phyloP scores from a whole-genome alignment of 2,113 vertebrate genomes.

The Rhynchomys soricoides region DNA sequence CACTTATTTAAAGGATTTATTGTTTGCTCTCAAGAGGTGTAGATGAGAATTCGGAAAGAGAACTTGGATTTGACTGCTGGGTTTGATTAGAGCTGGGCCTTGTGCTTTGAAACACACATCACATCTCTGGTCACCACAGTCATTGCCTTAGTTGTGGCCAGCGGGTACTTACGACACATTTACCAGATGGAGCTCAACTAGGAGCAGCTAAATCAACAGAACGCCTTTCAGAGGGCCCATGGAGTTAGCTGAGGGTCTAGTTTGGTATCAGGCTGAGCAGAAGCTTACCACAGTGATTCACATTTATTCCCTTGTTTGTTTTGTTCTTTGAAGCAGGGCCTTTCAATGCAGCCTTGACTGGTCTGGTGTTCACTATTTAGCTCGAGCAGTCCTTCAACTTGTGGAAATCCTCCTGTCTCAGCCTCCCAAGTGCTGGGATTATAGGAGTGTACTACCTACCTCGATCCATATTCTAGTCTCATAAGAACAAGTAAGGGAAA shows the following conservation, averaged over 20 bases:
- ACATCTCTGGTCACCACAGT: neutral
- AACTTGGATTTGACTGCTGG: constrained; percentile 35
- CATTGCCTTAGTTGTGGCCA: neutral
- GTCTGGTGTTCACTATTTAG: neutral
- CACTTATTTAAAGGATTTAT: constrained; percentile 47
- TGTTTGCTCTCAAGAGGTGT: constrained; percentile 48
- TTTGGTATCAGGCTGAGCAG: neutral
- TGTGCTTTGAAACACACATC: neutral
- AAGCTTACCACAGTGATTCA: neutral
- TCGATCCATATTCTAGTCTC: neutral
- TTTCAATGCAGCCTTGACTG: neutral
- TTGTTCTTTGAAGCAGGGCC: neutral
- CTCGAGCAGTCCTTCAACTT: no score
- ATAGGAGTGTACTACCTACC: neutral
- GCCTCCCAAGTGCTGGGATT: neutral
- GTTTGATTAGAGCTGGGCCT: constrained; percentile 40
- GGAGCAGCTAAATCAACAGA: accelerated
- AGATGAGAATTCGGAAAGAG: constrained; percentile 47
- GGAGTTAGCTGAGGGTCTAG: neutral
- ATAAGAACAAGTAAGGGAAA: neutral
- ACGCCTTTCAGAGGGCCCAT: neutral
- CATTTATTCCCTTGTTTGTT: neutral
- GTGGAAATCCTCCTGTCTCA: neutral
- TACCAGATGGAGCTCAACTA: neutral
- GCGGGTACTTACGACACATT: neutral